phyloP scores from a whole-genome alignment of 1,140 invertebrate species.

The Drepana arcuata region DNA sequence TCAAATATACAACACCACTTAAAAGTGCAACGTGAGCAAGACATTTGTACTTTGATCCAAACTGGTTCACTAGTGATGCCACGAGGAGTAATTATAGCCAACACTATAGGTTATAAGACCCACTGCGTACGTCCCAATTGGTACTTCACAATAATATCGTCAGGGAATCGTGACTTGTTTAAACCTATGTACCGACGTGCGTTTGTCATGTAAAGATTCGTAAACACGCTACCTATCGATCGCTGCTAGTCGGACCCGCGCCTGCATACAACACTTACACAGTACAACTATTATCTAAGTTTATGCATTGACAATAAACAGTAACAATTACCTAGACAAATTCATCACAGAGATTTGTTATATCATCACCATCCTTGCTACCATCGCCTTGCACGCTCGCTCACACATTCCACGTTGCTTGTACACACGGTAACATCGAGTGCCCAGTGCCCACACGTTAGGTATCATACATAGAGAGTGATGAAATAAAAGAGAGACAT shows the following conservation, averaged over 20 bases:
- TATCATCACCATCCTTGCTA: slow-evolving; percentile 26
- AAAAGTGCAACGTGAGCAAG: slow-evolving; percentile 64
- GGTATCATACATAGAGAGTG: slow-evolving; percentile 63
- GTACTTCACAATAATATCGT: slow-evolving; percentile 15
- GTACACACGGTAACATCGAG: too few relatives aligned
- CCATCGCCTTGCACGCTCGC: slow-evolving; percentile 41
- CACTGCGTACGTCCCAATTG: slow-evolving; percentile 32
- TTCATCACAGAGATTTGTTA: slow-evolving; percentile 65
- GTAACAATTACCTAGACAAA: slow-evolving; percentile 49
- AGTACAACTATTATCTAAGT: slow-evolving; percentile 14
- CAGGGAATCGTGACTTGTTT: slow-evolving; percentile 10
- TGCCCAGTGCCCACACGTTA: slow-evolving; percentile 38
- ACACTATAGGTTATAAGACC: too few relatives aligned
- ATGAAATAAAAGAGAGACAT: slow-evolving; percentile 63
- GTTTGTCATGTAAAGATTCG: slow-evolving; percentile 43
- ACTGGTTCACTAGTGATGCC: slow-evolving; percentile 17
- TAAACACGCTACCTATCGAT: slow-evolving; percentile 25
- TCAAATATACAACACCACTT: slow-evolving; percentile 39
- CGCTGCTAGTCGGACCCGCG: slow-evolving; percentile 17
- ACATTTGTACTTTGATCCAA: slow-evolving; percentile 59
- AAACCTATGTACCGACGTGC: slow-evolving; percentile 29
- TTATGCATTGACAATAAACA: slow-evolving; percentile 49
- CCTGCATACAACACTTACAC: slow-evolving; percentile 5
- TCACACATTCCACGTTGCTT: slow-evolving; percentile 42
- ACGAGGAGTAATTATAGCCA: too few relatives aligned